Evolutionary conservation across 2,888 invertebrate genomes (phyloP).

Genomic region (Mythimna pallens): DNA sequence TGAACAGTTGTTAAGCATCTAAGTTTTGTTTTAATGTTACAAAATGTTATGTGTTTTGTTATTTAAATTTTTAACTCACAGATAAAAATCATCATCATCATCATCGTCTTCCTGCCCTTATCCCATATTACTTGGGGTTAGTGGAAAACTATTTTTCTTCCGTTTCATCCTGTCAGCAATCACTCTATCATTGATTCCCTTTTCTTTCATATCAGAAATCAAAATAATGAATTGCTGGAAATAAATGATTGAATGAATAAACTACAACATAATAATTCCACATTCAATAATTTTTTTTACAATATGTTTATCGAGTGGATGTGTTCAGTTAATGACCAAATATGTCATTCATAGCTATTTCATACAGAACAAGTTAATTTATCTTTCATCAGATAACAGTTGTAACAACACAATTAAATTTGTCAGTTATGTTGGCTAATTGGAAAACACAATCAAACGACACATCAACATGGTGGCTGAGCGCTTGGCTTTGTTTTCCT

Average conservation of each 20-base stretch:
- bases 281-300: neutral
- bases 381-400: constrained; percentile 34
- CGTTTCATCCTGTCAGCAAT: too few species aligned
- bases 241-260: neutral
- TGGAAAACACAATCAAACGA: neutral
- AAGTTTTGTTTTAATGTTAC: neutral
- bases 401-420: constrained; percentile 42
- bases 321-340: constrained; percentile 27
- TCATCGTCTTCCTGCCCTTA: too few species aligned
- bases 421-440: constrained; percentile 18
- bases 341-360: constrained; percentile 3
- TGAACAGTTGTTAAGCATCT: constrained; percentile 9
- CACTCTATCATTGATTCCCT: too few species aligned
- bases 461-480: too few species aligned
- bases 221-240: neutral
- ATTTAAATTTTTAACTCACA: neutral
- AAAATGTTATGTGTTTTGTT: too few species aligned
- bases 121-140: too few species aligned
- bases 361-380: constrained; percentile 14
- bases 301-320: neutral
- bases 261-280: neutral
- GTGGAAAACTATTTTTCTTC: too few species aligned
- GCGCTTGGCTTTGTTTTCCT: too few species aligned
- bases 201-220: neutral
- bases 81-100: too few species aligned